Evolutionary conservation across 2,888 invertebrate genomes (phyloP).

Genomic region (Aquatica leii): DNA sequence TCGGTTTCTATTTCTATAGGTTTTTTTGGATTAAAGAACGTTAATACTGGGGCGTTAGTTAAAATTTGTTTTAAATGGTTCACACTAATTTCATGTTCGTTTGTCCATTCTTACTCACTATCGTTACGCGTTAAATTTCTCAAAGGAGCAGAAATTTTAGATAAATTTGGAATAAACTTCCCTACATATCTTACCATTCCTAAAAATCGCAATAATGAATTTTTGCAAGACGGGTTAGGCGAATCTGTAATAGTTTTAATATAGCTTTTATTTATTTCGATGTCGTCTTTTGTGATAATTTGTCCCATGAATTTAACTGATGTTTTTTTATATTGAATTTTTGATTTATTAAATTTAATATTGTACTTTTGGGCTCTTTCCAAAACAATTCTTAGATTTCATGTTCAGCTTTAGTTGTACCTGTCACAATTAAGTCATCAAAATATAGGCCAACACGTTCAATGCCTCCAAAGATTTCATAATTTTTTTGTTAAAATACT

Average conservation of each 20-base stretch:
- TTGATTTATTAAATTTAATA: conserved; percentile 25
- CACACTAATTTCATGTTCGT: conserved; percentile 38
- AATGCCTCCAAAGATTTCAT: conserved; percentile 42
- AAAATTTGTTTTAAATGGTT: conserved; percentile 39
- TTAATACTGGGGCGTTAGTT: conserved; percentile 42
- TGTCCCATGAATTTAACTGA: conserved; percentile 32
- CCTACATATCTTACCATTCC: conserved; percentile 2
- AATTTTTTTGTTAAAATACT: conserved; percentile 40
- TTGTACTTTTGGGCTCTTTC: conserved; percentile 9
- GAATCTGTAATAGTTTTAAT: conserved; percentile 41
- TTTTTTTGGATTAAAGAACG: background rate
- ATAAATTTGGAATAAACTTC: conserved; percentile 6
- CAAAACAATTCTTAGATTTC: conserved; percentile 15
- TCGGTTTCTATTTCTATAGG: background rate
- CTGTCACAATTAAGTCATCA: conserved; percentile 44
- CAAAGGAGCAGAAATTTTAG: background rate
- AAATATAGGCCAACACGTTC: conserved; percentile 43
- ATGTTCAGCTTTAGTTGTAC: conserved; percentile 30
- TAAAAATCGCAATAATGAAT: conserved; percentile 36
- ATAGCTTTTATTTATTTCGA: conserved; percentile 14
- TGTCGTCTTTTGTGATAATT: conserved; percentile 12
- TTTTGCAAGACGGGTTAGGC: conserved; percentile 24
- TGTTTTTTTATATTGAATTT: conserved; percentile 21
- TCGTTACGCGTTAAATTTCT: background rate
- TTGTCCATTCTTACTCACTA: conserved; percentile 29